These are phyloP conservation scores for Odontamblyopus rebecca DNA, from an alignment of 2,797 vertebrate species.

Conservation along the genomic window DNA sequence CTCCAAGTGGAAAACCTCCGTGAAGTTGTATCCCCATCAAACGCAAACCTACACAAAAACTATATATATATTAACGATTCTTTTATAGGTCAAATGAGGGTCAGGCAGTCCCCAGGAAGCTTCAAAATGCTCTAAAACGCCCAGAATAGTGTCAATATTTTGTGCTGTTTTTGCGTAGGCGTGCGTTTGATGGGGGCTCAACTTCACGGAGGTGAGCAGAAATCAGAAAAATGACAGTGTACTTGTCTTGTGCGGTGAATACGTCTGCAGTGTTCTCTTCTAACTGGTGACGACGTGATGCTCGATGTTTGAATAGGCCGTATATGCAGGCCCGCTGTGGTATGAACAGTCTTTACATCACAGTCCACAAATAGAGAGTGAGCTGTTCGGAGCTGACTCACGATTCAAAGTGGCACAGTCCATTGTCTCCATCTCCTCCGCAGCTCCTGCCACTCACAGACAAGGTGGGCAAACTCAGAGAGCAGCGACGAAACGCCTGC, in stretches of 20 bases:
- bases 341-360: constrained; percentile 1
- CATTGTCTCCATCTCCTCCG: neutral
- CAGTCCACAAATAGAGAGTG: constrained; percentile 14
- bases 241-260: neutral
- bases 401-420: neutral
- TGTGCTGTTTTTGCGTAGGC: too few species aligned
- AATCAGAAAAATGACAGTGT: too few species aligned
- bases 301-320: neutral
- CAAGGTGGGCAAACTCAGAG: neutral
- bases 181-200: too few species aligned
- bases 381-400: constrained; percentile 28
- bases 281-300: neutral
- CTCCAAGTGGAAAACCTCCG: too few species aligned
- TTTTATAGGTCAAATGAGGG: too few species aligned
- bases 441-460: neutral
- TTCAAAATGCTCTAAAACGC: too few species aligned
- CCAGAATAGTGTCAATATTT: too few species aligned
- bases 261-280: neutral
- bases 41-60: too few species aligned
- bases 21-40: too few species aligned
- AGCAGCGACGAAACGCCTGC: neutral
- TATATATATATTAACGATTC: too few species aligned
- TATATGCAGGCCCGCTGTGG: neutral
- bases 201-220: too few species aligned
- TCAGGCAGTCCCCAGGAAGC: too few species aligned